phyloP scores from a whole-genome alignment of 2,113 vertebrate species.

The Rhinopithecus roxellana region DNA sequence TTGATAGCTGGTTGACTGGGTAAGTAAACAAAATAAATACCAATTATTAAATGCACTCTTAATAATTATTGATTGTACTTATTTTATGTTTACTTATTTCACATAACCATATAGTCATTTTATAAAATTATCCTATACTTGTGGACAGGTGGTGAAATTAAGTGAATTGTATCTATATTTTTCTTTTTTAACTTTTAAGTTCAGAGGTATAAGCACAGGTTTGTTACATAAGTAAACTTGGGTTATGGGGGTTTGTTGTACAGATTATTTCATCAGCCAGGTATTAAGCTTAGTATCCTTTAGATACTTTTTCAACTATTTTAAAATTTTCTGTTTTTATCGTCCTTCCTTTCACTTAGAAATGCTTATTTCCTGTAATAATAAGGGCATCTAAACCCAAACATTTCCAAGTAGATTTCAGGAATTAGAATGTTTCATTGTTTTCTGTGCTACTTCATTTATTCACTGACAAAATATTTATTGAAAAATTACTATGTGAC shows the following conservation, averaged over 20 bases:
- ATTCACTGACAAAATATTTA: background rate
- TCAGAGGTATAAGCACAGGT: no score
- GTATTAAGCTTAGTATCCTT: no score
- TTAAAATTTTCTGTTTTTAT: background rate
- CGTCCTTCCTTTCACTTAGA: background rate
- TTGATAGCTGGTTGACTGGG: background rate
- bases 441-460: background rate
- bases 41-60: background rate
- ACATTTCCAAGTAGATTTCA: background rate
- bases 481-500: background rate
- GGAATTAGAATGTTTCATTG: background rate
- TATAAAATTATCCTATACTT: background rate
- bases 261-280: no score
- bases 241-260: no score
- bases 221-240: no score
- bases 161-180: background rate
- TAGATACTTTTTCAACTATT: background rate
- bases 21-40: background rate
- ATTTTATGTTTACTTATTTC: background rate
- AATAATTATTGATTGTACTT: background rate
- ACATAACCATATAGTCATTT: background rate
- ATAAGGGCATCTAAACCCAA: background rate
- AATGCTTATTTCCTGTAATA: background rate
- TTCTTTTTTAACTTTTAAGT: background rate
- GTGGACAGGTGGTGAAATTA: background rate